Percentiles rank a stretch among this genome's conserved stretches.
phyloP scores from a whole-genome alignment of 2,113 vertebrate genomes.

The Arizona elegans region DNA sequence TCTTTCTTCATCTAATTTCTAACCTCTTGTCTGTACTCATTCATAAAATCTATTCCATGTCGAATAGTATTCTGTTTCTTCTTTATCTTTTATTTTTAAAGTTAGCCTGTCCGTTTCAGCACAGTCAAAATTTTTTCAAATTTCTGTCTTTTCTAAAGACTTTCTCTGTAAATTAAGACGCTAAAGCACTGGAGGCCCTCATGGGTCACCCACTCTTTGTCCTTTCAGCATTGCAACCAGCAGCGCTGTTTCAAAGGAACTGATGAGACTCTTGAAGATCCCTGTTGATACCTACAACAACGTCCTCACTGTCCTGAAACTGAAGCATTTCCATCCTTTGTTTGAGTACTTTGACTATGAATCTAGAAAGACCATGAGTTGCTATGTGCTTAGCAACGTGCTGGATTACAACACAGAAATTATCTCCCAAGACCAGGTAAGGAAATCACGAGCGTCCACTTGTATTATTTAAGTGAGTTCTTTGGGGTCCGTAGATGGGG shows the following conservation, averaged over 20 bases:
- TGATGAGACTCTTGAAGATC: constrained; percentile 96
- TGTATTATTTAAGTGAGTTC: no score
- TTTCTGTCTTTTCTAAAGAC: background rate
- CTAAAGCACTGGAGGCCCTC: background rate
- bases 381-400: constrained; percentile 94
- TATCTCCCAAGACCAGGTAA: constrained; percentile 92
- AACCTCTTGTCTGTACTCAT: no score
- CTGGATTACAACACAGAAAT: constrained; percentile 95
- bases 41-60: no score
- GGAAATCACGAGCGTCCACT: background rate
- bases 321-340: constrained; percentile 95
- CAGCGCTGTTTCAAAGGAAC: constrained; percentile 95
- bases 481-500: no score
- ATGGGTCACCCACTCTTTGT: constrained; percentile 32
- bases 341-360: constrained; percentile 99
- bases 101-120: no score
- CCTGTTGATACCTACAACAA: constrained; percentile 98
- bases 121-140: no score
- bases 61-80: no score
- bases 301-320: constrained; percentile 89
- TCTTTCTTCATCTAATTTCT: no score
- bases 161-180: background rate
- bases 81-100: no score
- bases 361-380: constrained; percentile 98
- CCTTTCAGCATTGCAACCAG: constrained; percentile 91